phyloP scores from a whole-genome alignment of 1,140 invertebrate species.

The silkworm (Bombyx mori) region DNA sequence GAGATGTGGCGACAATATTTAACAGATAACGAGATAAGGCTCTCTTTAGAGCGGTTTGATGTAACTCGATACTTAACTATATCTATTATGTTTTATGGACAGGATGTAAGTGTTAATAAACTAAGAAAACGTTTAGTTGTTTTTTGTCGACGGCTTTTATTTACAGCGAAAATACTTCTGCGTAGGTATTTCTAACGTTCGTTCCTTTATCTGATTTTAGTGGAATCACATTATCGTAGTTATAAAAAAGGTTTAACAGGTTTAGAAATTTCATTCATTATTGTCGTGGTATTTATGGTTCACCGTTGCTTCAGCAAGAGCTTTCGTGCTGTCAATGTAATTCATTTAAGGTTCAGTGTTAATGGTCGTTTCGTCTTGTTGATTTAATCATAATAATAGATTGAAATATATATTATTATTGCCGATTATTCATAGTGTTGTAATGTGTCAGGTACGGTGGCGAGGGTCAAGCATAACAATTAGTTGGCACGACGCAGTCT shows the following conservation, averaged over 20 bases:
- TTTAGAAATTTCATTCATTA: no score
- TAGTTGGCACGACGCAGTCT: slow-evolving; percentile 18
- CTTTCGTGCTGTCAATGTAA: neutral
- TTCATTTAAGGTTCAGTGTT: neutral
- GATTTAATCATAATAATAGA: no score
- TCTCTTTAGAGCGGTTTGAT: slow-evolving; percentile 50
- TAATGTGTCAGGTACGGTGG: slow-evolving; percentile 23
- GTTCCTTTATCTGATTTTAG: neutral
- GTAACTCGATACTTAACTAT: slow-evolving; percentile 54
- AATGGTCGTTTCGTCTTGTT: no score
- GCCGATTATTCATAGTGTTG: slow-evolving; percentile 15
- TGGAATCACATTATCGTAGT: no score
- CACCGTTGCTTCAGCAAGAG: no score
- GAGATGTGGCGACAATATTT: slow-evolving; percentile 55
- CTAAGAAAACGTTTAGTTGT: slow-evolving; percentile 7
- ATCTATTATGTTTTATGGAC: slow-evolving; percentile 50
- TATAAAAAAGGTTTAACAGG: no score
- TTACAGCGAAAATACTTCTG: neutral
- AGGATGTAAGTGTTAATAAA: slow-evolving; percentile 16
- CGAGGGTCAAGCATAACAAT: slow-evolving; percentile 28
- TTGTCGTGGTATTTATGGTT: no score
- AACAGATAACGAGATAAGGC: slow-evolving; percentile 57
- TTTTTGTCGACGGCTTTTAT: slow-evolving; percentile 5
- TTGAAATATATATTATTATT: no score
- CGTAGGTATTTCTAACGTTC: neutral